Base-by-base conservation (phyloP, 2,888 invertebrate genomes). In the Chaitophorus viminalis region DNA sequence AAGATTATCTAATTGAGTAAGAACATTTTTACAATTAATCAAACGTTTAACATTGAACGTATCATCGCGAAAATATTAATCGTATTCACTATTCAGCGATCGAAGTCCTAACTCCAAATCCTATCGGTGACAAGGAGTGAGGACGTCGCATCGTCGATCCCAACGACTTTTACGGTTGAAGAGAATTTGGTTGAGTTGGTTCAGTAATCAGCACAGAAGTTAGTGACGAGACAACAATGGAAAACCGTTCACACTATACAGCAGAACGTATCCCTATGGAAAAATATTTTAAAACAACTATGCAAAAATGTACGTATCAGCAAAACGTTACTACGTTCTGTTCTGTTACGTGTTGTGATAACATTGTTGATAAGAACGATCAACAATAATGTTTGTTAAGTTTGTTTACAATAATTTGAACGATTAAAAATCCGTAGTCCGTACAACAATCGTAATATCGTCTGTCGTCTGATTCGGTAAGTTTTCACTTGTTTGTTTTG, bases 381-480 rank as follows among this genome's bases (percentile, higher is more conserved):
- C 25, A 54, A 75, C 60, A 65, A 65, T 8, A 76, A 46, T 33
- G 29, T 77, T 68, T 85, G 76, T 85, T 77, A 77, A n/a, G n/a
- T n/a, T n/a, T n/a, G n/a, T n/a, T n/a, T n/a, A n/a, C n/a, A n/a
- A 77, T 68, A 77, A 68, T 85, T 77, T 11, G 52, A 85, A 77
- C 31, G 18, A 54, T 31, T 14, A n/a, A 74, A 52, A 72, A n/a
- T 31, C 46, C 46, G 9, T 39, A 39, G 6, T 39, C 39, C 11
- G 21, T 65, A 82, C n/a, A 36, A 31, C 54, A 52, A n/a, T n/a
- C n/a, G n/a, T n/a, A n/a, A 54, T 82, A 31, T 60, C 70, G 70
- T n/a, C 25, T 31, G 33, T 65, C 76, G 31, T 77, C 76, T 14
- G 18, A 18, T 68, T 79, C 65, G 87, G 87, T 87, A 87, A 87